Percentiles rank a stretch among this genome's conserved stretches.
Conservation (phyloP, 2,113 vertebrate species). For the Phodopus roborovskii region DNA sequence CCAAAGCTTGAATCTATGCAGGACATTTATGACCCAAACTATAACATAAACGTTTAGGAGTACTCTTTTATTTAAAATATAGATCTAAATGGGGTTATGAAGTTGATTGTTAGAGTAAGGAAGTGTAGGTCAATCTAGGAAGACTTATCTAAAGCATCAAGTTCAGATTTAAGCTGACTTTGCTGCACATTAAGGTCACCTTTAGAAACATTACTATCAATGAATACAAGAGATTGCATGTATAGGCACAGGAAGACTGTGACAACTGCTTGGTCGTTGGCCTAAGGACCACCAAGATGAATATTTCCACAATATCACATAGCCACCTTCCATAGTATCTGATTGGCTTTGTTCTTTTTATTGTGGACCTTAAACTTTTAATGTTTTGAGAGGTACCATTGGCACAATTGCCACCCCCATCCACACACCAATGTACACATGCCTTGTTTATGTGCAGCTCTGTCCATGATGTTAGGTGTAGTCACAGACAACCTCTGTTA, state of each 20-base stretch:
- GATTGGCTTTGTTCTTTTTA: too few relatives aligned
- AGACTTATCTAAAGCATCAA: neutral
- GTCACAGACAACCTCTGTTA: too few relatives aligned
- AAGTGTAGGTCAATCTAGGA: neutral
- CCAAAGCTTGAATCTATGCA: neutral
- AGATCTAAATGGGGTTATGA: neutral
- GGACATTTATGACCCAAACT: neutral
- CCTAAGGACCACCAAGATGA: neutral
- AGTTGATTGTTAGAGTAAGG: neutral
- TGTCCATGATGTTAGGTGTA: neutral
- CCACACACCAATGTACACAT: neutral
- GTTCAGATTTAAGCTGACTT: neutral
- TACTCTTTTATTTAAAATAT: neutral
- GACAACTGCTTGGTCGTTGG: neutral
- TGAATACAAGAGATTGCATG: neutral
- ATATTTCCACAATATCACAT: accelerated
- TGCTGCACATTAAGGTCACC: neutral
- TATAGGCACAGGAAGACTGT: neutral
- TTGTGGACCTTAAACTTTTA: neutral
- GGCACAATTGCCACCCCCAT: accelerated
- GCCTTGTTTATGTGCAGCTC: neutral
- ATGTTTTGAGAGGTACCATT: neutral
- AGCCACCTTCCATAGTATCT: neutral
- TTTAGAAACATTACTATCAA: neutral
- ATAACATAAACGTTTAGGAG: neutral